These are phyloP conservation scores for Pseudomyrmex cubaensis DNA, from an alignment of 1,140 invertebrate genomes.

Conservation along the genomic window DNA sequence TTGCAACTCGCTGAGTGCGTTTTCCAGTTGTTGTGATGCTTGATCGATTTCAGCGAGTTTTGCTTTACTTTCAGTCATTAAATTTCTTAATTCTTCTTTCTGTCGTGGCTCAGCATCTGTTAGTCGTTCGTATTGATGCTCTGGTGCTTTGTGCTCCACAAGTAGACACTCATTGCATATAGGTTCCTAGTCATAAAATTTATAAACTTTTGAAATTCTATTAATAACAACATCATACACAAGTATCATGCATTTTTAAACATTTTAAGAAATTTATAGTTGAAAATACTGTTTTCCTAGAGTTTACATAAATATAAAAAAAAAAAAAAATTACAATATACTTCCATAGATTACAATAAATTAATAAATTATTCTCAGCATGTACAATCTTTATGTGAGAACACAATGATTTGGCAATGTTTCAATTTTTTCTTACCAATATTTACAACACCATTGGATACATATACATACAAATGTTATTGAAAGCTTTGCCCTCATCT, in stretches of 20 bases:
- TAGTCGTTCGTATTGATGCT: slow-evolving; percentile 92
- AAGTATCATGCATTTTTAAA: not conserved
- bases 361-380: no score
- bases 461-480: slow-evolving; percentile 10
- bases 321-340: no score
- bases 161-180: slow-evolving; percentile 94
- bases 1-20: slow-evolving; percentile 93
- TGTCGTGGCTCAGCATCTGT: slow-evolving; percentile 90
- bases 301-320: not conserved
- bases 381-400: no score
- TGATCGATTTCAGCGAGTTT: slow-evolving; percentile 92
- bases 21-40: slow-evolving; percentile 90
- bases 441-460: not conserved
- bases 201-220: not conserved
- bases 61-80: slow-evolving; percentile 90
- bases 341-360: no score
- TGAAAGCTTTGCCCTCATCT: slow-evolving; percentile 28
- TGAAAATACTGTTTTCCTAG: not conserved
- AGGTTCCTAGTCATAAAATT: slow-evolving; percentile 83
- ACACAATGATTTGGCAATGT: not conserved
- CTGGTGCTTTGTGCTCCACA: slow-evolving; percentile 91
- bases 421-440: not conserved
- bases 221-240: not conserved
- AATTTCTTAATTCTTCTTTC: slow-evolving; percentile 90
- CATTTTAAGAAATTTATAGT: not conserved